These are phyloP conservation scores for Plusia festucae DNA, from an alignment of 2,888 invertebrate species.

Conservation along the genomic window DNA sequence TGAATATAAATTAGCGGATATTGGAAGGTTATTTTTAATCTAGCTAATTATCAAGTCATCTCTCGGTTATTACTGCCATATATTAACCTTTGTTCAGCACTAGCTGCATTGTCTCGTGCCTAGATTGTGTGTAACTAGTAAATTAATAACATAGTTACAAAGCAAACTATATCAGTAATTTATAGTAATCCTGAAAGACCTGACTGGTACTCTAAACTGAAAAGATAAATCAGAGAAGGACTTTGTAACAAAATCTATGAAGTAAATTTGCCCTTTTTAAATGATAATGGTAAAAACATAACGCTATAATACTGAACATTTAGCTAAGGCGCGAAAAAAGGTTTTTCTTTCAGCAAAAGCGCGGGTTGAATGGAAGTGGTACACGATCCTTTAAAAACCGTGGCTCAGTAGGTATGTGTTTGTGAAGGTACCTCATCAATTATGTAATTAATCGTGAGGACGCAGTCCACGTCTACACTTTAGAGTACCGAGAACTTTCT, in stretches of 20 bases:
- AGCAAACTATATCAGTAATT: too few relatives aligned
- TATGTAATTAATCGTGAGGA: slow-evolving; percentile 47
- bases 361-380: slow-evolving; percentile 28
- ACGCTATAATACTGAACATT: not conserved
- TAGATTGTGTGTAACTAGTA: slow-evolving; percentile 1
- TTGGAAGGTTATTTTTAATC: not conserved
- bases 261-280: not conserved
- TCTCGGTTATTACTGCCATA: not conserved
- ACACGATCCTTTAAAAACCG: slow-evolving; percentile 28
- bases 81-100: slow-evolving; percentile 3
- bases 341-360: too few relatives aligned
- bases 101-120: not conserved
- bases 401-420: slow-evolving; percentile 21
- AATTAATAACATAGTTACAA: not conserved
- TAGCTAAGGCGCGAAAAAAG: not conserved
- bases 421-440: slow-evolving; percentile 34
- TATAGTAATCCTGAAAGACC: too few relatives aligned
- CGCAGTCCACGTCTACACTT: slow-evolving; percentile 25
- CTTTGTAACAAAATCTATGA: too few relatives aligned
- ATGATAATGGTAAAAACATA: not conserved
- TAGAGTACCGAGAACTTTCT: slow-evolving; percentile 35
- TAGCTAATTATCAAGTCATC: not conserved
- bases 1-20: not conserved
- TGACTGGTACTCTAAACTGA: too few relatives aligned
- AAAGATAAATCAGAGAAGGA: too few relatives aligned